Base-by-base conservation (phyloP, 1,140 invertebrate species). In the Drosophila trapezifrons region DNA sequence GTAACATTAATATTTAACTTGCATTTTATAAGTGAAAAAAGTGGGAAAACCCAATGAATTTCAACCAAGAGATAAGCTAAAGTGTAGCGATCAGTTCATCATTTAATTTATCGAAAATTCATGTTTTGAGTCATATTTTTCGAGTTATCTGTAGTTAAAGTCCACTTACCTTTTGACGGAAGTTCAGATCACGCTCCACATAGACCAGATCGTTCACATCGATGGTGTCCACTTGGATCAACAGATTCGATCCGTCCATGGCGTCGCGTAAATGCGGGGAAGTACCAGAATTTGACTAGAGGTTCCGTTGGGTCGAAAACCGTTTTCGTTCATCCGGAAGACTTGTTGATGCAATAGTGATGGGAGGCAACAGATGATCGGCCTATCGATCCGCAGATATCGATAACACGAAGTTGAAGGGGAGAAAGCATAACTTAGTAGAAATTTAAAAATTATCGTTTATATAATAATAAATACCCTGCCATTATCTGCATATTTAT, bases 161-260 rank as follows among this genome's bases (percentile, higher is more conserved):
- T 20, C 10, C 29, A 22, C 49, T 60, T 15, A 90, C 90, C 55
- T 89, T 77, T 22, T 91, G 80, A 1, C 58, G 51, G 38, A 90
- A 80, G 60, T 63, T 80, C 0, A 91, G 67, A 78, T 91, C 90
- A 0, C 52, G 54, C 51, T 91, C 90, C 7, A 90, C 43, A 58
- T 85, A 87, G n/a, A 76, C 54, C 18, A 91, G 63, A 63, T 91
- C 90, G 8, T 80, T 74, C 1, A 84, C 20, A 25, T 90, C 40
- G 1, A 91, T 69, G 13, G 40, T 69, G 10, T 76, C 38, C 37
- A 89, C 46, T 22, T 77, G 46, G 4, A 7, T 25, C 15, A 80
- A 20, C 10, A 22, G 54, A 67, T 87, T 65, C 12, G 54, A 40
- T 10, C 2, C 10, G 32, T 42, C 37, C 72, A 40, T 37, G 4